Evolutionary conservation across 2,113 vertebrate genomes (phyloP).

Genomic region (Ctenomys sociabilis): DNA sequence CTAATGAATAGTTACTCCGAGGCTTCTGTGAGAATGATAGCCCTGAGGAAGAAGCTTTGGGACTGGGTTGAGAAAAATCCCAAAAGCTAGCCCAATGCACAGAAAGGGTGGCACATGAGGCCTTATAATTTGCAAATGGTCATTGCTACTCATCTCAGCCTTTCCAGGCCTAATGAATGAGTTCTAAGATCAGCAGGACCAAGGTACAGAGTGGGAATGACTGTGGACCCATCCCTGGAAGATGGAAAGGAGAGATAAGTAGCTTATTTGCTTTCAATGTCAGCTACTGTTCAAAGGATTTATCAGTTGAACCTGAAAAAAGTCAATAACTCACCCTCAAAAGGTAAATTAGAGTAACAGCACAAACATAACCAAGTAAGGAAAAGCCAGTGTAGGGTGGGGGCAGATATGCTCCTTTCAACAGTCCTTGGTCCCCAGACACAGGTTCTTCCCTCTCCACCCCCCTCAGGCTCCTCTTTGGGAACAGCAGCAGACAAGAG

Average conservation of each 20-base stretch:
- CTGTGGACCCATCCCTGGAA: conserved; percentile 42
- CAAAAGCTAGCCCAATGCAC: conserved; percentile 51
- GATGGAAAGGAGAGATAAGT: conserved; percentile 40
- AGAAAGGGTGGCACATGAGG: neutral
- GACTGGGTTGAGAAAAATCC: conserved; percentile 42
- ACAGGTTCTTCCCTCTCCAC: neutral
- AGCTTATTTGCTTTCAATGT: conserved; percentile 24
- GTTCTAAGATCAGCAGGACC: conserved; percentile 24
- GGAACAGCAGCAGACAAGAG: conserved; percentile 63
- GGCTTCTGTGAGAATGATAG: conserved; percentile 55
- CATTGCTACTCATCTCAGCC: neutral
- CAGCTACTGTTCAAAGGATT: neutral
- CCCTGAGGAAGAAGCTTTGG: conserved; percentile 63
- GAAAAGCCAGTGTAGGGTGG: conserved; percentile 73
- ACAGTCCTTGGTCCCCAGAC: neutral
- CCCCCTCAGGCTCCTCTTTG: neutral
- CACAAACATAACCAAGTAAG: conserved; percentile 76
- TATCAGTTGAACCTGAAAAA: conserved; percentile 47
- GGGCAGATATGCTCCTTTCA: neutral
- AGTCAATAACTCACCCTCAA: conserved; percentile 77
- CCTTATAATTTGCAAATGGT: conserved; percentile 23
- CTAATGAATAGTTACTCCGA: conserved; percentile 57
- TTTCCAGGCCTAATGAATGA: conserved; percentile 3
- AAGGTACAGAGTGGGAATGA: conserved; percentile 60
- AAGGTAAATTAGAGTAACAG: conserved; percentile 61